Conservation (phyloP, 2,888 invertebrate species). For the Scelioninae gen. 1 region DNA sequence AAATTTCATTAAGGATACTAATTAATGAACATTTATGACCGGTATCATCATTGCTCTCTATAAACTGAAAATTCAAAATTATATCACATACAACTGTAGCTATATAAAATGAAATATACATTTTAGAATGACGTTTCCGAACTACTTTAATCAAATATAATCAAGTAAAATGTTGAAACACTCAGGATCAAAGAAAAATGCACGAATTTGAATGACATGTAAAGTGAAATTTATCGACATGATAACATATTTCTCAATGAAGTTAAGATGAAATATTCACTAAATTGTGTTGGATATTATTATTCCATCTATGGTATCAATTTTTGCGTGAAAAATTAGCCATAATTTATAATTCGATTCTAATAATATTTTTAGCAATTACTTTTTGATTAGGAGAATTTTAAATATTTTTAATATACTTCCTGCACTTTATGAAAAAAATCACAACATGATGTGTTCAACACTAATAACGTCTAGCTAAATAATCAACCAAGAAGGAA, state of each 20-base stretch:
- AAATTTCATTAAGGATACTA: too few species aligned
- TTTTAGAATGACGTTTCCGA: background rate
- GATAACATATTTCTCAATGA: too few species aligned
- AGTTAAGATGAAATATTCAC: too few species aligned
- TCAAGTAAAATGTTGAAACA: background rate
- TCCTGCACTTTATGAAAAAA: background rate
- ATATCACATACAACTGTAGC: too few species aligned
- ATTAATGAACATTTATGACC: too few species aligned
- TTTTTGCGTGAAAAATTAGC: background rate
- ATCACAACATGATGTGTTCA: background rate
- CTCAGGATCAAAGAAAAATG: background rate
- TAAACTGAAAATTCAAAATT: too few species aligned
- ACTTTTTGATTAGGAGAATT: background rate
- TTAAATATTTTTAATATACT: background rate
- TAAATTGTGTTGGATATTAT: too few species aligned
- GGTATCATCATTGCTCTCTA: too few species aligned
- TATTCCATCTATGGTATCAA: background rate
- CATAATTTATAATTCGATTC: too few species aligned
- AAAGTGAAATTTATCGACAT: background rate
- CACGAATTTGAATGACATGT: background rate
- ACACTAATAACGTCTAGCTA: background rate
- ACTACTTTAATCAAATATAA: background rate
- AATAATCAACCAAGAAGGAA: slow-evolving; percentile 8
- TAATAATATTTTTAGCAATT: too few species aligned
- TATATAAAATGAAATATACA: background rate